Evolutionary conservation across 2,113 vertebrate genomes (phyloP).

Genomic region (Lepidothrix coronata): DNA sequence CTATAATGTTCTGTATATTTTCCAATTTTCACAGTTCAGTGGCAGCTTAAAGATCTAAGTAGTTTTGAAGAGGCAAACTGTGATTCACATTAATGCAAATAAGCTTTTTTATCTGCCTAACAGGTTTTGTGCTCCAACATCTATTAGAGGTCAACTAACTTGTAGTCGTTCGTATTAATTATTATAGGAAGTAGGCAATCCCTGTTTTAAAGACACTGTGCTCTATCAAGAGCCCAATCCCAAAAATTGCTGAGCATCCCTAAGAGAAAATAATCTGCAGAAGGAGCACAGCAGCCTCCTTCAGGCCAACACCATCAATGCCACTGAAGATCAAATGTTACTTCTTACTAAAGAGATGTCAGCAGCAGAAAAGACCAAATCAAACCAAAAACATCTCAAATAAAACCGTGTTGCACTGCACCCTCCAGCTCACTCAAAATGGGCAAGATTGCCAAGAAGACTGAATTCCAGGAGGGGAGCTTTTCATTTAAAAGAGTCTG

Average conservation of each 20-base stretch:
- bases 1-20: not conserved
- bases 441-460: not conserved
- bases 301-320: not conserved
- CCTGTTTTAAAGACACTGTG: not conserved
- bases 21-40: not conserved
- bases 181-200: not conserved
- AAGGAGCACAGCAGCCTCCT: not conserved
- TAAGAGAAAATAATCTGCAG: not conserved
- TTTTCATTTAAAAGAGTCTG: not conserved
- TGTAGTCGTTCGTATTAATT: not conserved
- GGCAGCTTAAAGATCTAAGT: not conserved
- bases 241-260: not conserved
- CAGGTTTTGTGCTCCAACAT: not conserved
- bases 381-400: not conserved
- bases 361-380: not conserved
- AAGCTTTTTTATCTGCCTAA: not conserved
- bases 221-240: not conserved
- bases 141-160: not conserved
- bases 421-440: not conserved
- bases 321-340: not conserved
- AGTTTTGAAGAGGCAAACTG: not conserved
- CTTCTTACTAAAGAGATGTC: not conserved
- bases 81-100: not conserved
- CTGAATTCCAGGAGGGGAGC: not conserved
- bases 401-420: not conserved